Evolutionary conservation across 2,797 vertebrate genomes (phyloP).

Genomic region (Poeciliopsis paucimaculata): DNA sequence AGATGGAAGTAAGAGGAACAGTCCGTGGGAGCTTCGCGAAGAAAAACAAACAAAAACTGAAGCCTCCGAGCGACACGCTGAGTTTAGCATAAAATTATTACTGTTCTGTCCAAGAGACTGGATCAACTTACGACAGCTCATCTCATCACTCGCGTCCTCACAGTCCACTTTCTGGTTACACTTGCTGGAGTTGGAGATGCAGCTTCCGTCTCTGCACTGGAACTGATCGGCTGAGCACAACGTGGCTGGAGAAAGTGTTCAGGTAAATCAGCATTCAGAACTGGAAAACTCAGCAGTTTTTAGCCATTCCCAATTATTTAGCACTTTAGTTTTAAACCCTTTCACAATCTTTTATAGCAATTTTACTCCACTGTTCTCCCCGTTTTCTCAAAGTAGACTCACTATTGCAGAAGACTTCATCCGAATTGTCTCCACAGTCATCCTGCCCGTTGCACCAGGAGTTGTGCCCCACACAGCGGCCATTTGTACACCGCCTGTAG

Average conservation of each 20-base stretch:
- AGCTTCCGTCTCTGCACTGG: conserved; percentile 88
- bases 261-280: background rate
- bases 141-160: conserved; percentile 93
- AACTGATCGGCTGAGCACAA: conserved; percentile 85
- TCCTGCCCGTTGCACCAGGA: conserved; percentile 90
- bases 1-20: conserved; percentile 94
- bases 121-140: conserved; percentile 88
- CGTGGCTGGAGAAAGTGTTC: conserved; percentile 68
- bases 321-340: background rate
- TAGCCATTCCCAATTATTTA: background rate
- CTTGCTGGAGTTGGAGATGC: conserved; percentile 89
- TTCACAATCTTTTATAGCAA: background rate
- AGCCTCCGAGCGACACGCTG: background rate
- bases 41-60: conserved; percentile 6
- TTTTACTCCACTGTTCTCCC: background rate
- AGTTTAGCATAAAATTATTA: background rate
- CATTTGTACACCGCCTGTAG: conserved; percentile 89
- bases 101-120: background rate
- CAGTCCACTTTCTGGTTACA: conserved; percentile 97
- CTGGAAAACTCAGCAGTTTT: background rate
- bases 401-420: conserved; percentile 94
- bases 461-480: conserved; percentile 85
- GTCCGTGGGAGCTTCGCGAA: conserved; percentile 86
- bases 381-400: conserved; percentile 47
- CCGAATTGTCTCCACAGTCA: conserved; percentile 94